Conservation (phyloP, 2,888 invertebrate species). For the Barypeithes pellucidus region DNA sequence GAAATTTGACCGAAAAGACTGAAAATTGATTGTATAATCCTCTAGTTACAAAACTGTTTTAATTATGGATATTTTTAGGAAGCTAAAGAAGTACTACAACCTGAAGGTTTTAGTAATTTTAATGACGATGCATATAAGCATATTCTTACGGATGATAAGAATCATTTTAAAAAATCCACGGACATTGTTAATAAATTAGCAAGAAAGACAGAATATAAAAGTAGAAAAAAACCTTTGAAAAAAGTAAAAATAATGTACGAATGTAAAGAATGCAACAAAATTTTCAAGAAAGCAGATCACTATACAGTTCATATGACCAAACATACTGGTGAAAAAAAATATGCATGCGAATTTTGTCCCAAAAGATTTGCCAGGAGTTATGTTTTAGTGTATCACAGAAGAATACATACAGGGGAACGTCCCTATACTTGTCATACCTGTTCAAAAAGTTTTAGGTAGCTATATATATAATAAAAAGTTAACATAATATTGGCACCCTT, state of each 20-base stretch:
- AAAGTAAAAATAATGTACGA: slow-evolving; percentile 11
- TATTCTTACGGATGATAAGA: background rate
- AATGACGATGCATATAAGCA: no score
- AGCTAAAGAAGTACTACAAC: slow-evolving; percentile 5
- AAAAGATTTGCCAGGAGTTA: slow-evolving; percentile 37
- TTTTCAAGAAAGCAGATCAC: slow-evolving; percentile 33
- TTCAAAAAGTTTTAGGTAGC: slow-evolving; percentile 30
- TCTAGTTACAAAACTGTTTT: no score
- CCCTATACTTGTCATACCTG: slow-evolving; percentile 36
- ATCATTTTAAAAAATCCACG: background rate
- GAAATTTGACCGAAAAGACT: no score
- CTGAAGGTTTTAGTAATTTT: slow-evolving; percentile 1
- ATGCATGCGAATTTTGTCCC: slow-evolving; percentile 36
- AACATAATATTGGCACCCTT: no score
- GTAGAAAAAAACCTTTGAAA: background rate
- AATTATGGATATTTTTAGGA: slow-evolving; percentile 20
- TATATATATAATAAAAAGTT: no score
- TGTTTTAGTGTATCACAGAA: slow-evolving; percentile 32
- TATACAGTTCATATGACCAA: slow-evolving; percentile 37
- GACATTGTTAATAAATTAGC: background rate
- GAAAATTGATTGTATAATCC: no score
- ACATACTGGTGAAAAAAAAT: slow-evolving; percentile 40
- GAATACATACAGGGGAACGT: slow-evolving; percentile 45
- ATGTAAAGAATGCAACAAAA: slow-evolving; percentile 41
- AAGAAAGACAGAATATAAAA: background rate